Evolutionary conservation across 2,888 invertebrate species (phyloP), one percentile per base, ranked within the genome.

Genomic region (Petrolisthes cinctipes): DNA sequence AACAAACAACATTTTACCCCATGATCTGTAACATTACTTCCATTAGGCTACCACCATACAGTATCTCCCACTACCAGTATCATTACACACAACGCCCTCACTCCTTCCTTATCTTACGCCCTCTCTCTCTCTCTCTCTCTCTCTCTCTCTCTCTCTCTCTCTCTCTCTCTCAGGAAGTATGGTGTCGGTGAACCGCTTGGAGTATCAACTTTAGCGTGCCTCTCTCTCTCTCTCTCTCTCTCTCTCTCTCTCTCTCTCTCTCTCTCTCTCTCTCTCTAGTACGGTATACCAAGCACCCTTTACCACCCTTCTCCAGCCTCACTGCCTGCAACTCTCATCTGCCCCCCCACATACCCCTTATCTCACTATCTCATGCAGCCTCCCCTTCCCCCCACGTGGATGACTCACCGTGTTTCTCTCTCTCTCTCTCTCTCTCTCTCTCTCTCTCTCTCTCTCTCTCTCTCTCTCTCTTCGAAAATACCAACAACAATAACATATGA

Each of bases 221-320:
- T 61, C 61, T 61, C 61, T 61, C 61, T 61, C 61, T 61, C 61
- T 61, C 61, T 61, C 61, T 61, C 61, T 61, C 61, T 61, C 61
- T 61, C 61, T 61, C 61, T 61, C 61, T 61, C 61, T 61, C 61
- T 61, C 61, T 61, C 61, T 61, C 61, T 61, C 61, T 61, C 61
- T 61, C 61, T 61, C 61, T 61, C 61, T 61, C 61, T 61, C 61
- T 61, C 61, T 61, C 61, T 61, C 61, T 61, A 7, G 7, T 14
- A 9, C 61, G 7, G 9, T 61, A 14, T 73, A 7, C 20, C 73
- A n/a, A 7, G 14, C n/a, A n/a, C 7, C 20, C 73, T 14, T n/a
- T 73, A 14, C 20, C 73, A n/a, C 73, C 5, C 7, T n/a, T 20
- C 5, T n/a, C 5, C 7, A 14, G 5, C 5, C n/a, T 73, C 73